Base-by-base conservation (phyloP, 2,888 invertebrate genomes). In the Oxycera nigricornis region DNA sequence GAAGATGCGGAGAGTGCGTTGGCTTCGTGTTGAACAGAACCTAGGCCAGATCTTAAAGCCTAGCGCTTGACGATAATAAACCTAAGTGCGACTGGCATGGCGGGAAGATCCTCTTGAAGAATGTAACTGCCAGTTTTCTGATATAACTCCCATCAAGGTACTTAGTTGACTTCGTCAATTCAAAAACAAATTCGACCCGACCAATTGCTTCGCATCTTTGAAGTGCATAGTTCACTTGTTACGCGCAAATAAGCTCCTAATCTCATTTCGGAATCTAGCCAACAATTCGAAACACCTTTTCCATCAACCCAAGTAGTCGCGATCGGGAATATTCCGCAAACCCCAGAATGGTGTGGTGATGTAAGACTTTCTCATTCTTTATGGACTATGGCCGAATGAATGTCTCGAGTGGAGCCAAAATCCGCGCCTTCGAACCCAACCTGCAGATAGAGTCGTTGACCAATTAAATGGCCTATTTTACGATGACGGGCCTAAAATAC, bases 401-500 rank as follows among this genome's bases (percentile, higher is more conserved):
- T 46, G n/a, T 3, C 14, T 46, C 14, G 46, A 46, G 46, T 46
- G 46, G 11, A 46, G 17, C 46, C 46, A 46, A 46, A 46, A 46
- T 11, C 3, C n/a, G 11, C 46, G 3, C 46, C 3, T 30, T 61
- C 61, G n/a, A 24, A 20, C 17, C 2, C 24, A 31, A 61, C 30
- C 30, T 4, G 4, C 2, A 17, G 30, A 52, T 52, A 28, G 17
- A 68, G 70, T 70, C 70, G 30, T 70, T 70, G 70, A 70, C 70
- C 70, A 70, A 70, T 70, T 31, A 70, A 52, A 68, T 68, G 24
- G 70, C 20, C 35, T 17, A 22, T 17, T 52, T 70, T 70, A 70
- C 70, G 52, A 70, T 55, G 14, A 14, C 22, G 17, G 11, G 41
- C 1, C 61, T 26, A 14, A 65, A 65, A 39, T 20, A 28, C 20